phyloP scores from a whole-genome alignment of 2,113 vertebrate genomes.

The Poeciliopsis prolifica region DNA sequence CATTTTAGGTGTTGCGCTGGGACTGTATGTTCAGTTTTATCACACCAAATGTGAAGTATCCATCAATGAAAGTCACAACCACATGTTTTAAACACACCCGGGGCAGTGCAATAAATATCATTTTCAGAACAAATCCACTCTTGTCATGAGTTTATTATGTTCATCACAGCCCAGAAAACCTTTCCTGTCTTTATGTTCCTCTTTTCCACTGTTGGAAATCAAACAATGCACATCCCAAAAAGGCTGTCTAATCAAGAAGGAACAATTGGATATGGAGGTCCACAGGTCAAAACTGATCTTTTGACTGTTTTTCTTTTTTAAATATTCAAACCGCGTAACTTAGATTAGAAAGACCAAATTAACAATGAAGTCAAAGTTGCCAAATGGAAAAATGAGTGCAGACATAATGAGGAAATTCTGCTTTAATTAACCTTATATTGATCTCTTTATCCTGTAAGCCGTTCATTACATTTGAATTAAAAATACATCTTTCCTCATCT shows the following conservation, averaged over 20 bases:
- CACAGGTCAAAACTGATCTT: conserved; percentile 35
- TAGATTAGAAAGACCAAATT: conserved; percentile 39
- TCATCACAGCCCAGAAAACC: neutral
- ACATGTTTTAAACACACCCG: conserved; percentile 15
- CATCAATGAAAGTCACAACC: conserved; percentile 40
- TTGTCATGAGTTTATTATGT: neutral
- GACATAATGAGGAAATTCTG: conserved; percentile 18
- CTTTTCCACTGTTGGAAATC: neutral
- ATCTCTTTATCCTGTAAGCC: conserved; percentile 26
- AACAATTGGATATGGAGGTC: conserved; percentile 18
- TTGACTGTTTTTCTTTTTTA: neutral
- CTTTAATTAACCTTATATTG: conserved; percentile 36
- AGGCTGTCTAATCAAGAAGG: conserved; percentile 12
- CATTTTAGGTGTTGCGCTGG: conserved; percentile 22
- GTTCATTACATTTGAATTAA: conserved; percentile 6
- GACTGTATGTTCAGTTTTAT: conserved; percentile 31
- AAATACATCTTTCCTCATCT: neutral
- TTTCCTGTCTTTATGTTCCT: neutral
- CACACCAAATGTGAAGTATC: conserved; percentile 18
- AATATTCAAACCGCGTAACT: conserved; percentile 22
- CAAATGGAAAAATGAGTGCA: conserved; percentile 22
- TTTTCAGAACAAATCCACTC: conserved; percentile 1
- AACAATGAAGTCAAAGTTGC: conserved; percentile 23
- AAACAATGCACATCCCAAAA: neutral
- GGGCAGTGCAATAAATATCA: conserved; percentile 1